Conservation (phyloP, 92 coral and sea anemone species). For the Zoanthus gigantus region DNA sequence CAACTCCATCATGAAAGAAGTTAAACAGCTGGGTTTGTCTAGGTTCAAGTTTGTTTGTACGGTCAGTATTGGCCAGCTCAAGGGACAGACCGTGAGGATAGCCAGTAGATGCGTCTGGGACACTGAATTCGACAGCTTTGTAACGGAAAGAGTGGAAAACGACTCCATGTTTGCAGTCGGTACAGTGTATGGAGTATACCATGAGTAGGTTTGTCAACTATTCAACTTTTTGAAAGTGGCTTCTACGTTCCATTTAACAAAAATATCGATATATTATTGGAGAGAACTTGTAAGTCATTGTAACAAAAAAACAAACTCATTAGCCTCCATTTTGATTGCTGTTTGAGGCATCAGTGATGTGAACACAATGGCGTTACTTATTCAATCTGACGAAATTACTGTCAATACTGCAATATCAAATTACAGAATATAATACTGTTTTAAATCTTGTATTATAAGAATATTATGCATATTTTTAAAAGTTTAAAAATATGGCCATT, state of each 20-base stretch:
- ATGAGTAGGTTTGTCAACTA: conserved; percentile 53
- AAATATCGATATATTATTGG: not conserved
- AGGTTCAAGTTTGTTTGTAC: conserved; percentile 90
- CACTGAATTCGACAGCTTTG: conserved; percentile 83
- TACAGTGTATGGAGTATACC: conserved; percentile 87
- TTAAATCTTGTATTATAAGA: too few relatives aligned
- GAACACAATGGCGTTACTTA: too few relatives aligned
- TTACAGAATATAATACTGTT: too few relatives aligned
- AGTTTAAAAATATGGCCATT: too few relatives aligned
- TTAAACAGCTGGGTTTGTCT: conserved; percentile 76
- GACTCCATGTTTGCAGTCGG: conserved; percentile 87
- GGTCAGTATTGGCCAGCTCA: conserved; percentile 87
- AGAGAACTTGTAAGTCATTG: too few relatives aligned
- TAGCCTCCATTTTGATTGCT: too few relatives aligned
- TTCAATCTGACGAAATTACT: too few relatives aligned
- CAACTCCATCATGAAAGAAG: conserved; percentile 78
- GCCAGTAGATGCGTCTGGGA: conserved; percentile 97
- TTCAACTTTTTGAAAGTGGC: not conserved
- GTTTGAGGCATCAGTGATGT: too few relatives aligned
- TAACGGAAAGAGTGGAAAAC: conserved; percentile 82
- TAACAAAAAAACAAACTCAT: too few relatives aligned
- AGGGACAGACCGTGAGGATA: conserved; percentile 80
- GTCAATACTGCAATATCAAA: too few relatives aligned
- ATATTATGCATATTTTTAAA: too few relatives aligned
- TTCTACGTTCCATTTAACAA: not conserved